Percentiles rank a stretch among this genome's conserved stretches.
Conservation (phyloP, 2,113 vertebrate species). For the Vanacampus margaritifer region DNA sequence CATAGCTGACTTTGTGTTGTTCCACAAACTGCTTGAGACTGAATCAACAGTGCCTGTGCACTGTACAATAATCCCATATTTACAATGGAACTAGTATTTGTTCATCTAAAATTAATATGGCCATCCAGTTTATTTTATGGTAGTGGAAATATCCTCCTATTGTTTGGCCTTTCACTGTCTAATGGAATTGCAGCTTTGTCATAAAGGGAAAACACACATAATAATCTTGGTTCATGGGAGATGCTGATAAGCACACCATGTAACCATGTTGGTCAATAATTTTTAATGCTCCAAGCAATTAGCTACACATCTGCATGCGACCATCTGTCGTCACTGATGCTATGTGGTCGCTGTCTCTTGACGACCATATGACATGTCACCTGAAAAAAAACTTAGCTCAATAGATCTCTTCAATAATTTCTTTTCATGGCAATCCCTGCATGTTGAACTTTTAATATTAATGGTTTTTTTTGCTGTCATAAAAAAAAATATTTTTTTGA, state of each 20-base stretch:
- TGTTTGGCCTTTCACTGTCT: constrained; percentile 27
- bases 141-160: constrained; percentile 11
- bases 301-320: constrained; percentile 37
- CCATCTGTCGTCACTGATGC: constrained; percentile 29
- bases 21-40: too few relatives aligned
- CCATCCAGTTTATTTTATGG: neutral
- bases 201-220: constrained; percentile 14
- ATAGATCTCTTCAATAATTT: too few relatives aligned
- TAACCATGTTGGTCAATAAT: constrained; percentile 54
- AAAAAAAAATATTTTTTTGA: too few relatives aligned
- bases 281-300: constrained; percentile 53
- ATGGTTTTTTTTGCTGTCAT: too few relatives aligned
- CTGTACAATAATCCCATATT: neutral
- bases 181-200: constrained; percentile 25
- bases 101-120: neutral
- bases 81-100: neutral
- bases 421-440: too few relatives aligned
- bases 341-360: constrained; percentile 4
- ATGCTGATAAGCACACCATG: constrained; percentile 53
- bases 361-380: neutral
- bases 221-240: constrained; percentile 37
- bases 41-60: too few relatives aligned
- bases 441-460: too few relatives aligned
- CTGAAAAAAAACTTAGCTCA: too few relatives aligned
- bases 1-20: too few relatives aligned